These are phyloP conservation scores for Paguma larvata DNA, from an alignment of 2,797 vertebrate species.

Conservation along the genomic window DNA sequence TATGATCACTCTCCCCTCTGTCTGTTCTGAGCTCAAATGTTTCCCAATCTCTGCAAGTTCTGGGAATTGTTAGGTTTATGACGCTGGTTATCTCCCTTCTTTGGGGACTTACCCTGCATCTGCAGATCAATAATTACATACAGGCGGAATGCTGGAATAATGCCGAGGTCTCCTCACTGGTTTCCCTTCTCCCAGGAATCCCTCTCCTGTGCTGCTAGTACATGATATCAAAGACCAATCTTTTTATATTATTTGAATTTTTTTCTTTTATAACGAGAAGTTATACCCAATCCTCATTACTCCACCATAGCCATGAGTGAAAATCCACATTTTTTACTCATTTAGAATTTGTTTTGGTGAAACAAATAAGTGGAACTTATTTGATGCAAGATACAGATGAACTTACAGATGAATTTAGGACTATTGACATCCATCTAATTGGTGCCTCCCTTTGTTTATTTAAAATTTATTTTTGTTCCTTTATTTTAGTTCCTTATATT, in stretches of 20 bases:
- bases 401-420: neutral
- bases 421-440: neutral
- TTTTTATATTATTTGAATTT: neutral
- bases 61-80: neutral
- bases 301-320: neutral
- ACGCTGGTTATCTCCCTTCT: neutral
- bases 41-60: neutral
- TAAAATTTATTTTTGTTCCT: neutral
- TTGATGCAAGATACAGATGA: neutral
- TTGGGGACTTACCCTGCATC: neutral
- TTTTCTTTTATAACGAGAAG: neutral
- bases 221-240: neutral
- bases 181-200: neutral
- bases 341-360: neutral
- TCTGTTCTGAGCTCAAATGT: neutral
- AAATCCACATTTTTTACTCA: neutral
- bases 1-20: neutral
- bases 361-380: neutral
- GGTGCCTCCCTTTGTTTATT: neutral
- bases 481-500: neutral
- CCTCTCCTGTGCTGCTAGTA: neutral
- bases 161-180: neutral
- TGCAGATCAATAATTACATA: neutral
- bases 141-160: neutral
- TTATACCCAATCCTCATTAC: neutral